Percentiles rank a stretch among this genome's conserved stretches.
phyloP scores from a whole-genome alignment of 2,888 invertebrate genomes.

The Lycophotia porphyrea region DNA sequence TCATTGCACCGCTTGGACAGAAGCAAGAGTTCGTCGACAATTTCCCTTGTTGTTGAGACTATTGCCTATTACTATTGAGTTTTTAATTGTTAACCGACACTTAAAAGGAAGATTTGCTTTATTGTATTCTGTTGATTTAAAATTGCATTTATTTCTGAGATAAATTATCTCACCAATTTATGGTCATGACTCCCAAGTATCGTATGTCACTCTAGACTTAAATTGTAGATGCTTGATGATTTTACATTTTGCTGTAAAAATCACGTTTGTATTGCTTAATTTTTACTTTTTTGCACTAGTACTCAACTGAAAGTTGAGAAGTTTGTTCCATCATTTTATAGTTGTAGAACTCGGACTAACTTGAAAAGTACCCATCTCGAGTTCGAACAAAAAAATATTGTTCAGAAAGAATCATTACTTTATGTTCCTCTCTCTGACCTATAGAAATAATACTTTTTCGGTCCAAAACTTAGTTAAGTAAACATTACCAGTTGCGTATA shows the following conservation, averaged over 20 bases:
- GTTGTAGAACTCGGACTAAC: too few relatives aligned
- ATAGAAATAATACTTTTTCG: background rate
- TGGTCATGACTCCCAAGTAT: background rate
- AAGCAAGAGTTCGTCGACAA: background rate
- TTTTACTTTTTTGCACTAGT: background rate
- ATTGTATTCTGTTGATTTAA: background rate
- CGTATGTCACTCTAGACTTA: background rate
- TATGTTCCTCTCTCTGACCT: background rate
- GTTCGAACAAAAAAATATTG: background rate
- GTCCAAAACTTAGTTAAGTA: background rate
- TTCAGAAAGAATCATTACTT: background rate
- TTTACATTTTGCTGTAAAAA: background rate
- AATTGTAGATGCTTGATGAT: background rate
- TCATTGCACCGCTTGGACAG: background rate
- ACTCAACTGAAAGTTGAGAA: too few relatives aligned
- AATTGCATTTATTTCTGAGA: background rate
- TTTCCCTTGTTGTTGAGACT: background rate
- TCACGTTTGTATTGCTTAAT: background rate
- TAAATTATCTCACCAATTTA: background rate
- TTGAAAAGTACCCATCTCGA: background rate
- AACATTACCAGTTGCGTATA: slow-evolving; percentile 16
- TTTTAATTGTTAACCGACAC: background rate
- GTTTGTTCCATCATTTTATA: background rate
- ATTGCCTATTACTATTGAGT: background rate
- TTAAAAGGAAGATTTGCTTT: background rate